These are phyloP conservation scores for Dasysyrphus tricinctus DNA, from an alignment of 2,888 invertebrate genomes.

Conservation along the genomic window DNA sequence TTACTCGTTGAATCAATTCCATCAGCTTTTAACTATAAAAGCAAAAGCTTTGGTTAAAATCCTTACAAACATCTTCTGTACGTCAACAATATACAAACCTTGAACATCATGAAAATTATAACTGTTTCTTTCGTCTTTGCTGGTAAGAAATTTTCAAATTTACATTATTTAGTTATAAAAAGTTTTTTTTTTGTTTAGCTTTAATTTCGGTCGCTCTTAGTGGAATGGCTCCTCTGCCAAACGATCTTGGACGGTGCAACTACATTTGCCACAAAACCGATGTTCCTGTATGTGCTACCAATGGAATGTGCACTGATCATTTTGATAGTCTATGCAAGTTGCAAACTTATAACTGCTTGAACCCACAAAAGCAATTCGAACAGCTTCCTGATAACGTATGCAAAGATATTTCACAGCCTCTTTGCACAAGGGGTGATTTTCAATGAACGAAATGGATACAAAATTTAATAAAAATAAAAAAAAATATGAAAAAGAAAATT, in stretches of 20 bases:
- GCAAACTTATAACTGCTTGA: conserved; percentile 80
- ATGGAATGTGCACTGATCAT: conserved; percentile 79
- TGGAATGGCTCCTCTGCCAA: conserved; percentile 42
- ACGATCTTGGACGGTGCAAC: conserved; percentile 47
- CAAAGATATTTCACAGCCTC: conserved; percentile 45
- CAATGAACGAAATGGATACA: background rate
- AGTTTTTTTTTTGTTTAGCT: background rate
- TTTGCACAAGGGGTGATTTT: conserved; percentile 57
- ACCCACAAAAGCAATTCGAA: conserved; percentile 78
- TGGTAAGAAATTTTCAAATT: conserved; percentile 30
- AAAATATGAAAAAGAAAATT: background rate
- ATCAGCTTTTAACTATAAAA: conserved; percentile 20
- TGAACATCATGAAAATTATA: conserved; percentile 45
- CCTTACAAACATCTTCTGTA: conserved; percentile 13
- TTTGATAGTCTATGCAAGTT: conserved; percentile 80
- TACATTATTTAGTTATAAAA: background rate
- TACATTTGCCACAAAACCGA: conserved; percentile 51
- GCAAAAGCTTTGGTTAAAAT: background rate
- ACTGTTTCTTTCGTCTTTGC: conserved; percentile 19
- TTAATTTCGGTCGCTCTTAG: conserved; percentile 31
- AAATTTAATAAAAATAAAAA: background rate
- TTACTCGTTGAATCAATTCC: background rate
- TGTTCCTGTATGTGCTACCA: conserved; percentile 79
- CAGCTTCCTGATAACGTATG: conserved; percentile 78
- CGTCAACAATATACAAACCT: background rate